Evolutionary conservation across 1,140 invertebrate species (phyloP).

Genomic region (Drosophila kanapiae): DNA sequence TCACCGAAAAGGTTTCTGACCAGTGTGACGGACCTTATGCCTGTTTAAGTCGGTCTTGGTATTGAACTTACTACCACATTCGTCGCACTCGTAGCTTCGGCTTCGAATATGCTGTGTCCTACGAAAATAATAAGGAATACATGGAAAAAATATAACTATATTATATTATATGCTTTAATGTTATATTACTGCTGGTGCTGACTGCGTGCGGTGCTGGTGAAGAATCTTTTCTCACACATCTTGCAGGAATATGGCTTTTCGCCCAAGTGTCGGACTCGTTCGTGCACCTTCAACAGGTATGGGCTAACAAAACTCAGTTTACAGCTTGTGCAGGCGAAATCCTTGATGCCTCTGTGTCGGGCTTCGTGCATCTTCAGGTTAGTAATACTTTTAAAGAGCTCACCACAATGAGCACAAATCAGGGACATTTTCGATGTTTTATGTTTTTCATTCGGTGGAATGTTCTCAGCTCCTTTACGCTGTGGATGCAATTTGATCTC

Average conservation of each 20-base stretch:
- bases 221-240: constrained; percentile 39
- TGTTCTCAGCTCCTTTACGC: neutral
- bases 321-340: constrained; percentile 38
- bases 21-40: constrained; percentile 39
- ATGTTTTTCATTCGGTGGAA: neutral
- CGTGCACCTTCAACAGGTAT: constrained; percentile 37
- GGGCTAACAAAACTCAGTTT: constrained; percentile 16
- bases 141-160: neutral
- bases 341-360: constrained; percentile 39
- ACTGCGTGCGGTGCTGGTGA: constrained; percentile 26
- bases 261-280: constrained; percentile 38
- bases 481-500: neutral
- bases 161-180: neutral
- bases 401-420: constrained; percentile 39
- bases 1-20: constrained; percentile 31
- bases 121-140: neutral
- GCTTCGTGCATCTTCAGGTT: constrained; percentile 42
- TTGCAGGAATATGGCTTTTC: constrained; percentile 44
- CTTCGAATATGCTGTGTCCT: constrained; percentile 28
- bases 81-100: constrained; percentile 18
- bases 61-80: constrained; percentile 26
- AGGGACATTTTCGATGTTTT: neutral
- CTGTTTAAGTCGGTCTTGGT: constrained; percentile 37
- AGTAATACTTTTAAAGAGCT: constrained; percentile 21
- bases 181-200: constrained; percentile 37